phyloP scores from a whole-genome alignment of 2,888 invertebrate genomes.

The Caenorhabditis sp. region DNA sequence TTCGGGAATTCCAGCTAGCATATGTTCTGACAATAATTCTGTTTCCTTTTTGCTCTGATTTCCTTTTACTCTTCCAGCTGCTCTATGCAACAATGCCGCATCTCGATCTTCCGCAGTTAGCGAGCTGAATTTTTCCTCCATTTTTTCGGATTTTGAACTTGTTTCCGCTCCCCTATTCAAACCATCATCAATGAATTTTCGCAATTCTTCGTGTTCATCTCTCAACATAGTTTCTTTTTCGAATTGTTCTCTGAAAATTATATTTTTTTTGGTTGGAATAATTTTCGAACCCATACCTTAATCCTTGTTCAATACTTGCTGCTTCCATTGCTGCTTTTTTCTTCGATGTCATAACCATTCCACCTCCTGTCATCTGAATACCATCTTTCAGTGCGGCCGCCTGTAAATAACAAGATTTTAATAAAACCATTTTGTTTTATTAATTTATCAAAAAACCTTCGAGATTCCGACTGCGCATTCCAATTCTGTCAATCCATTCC shows the following conservation, averaged over 20 bases:
- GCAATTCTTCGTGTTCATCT: slow-evolving; percentile 69
- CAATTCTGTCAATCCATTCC: slow-evolving; percentile 64
- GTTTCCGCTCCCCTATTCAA: slow-evolving; percentile 13
- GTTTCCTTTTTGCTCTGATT: slow-evolving; percentile 87
- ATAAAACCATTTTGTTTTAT: neutral
- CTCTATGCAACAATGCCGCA: slow-evolving; percentile 20
- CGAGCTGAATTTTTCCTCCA: slow-evolving; percentile 19
- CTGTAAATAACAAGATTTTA: slow-evolving; percentile 3
- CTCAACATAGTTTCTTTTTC: slow-evolving; percentile 67
- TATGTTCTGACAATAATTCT: slow-evolving; percentile 99
- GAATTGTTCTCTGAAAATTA: slow-evolving; percentile 61
- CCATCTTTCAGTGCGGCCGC: slow-evolving; percentile 47
- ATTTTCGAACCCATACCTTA: slow-evolving; percentile 24
- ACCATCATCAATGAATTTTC: slow-evolving; percentile 61
- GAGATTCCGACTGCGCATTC: slow-evolving; percentile 69
- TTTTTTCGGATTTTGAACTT: neutral
- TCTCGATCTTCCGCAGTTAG: slow-evolving; percentile 33
- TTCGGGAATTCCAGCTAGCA: slow-evolving; percentile 99
- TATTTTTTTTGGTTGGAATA: neutral
- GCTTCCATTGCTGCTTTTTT: slow-evolving; percentile 64
- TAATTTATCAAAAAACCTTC: slow-evolving; percentile 14
- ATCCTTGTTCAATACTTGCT: slow-evolving; percentile 65
- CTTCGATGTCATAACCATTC: slow-evolving; percentile 57
- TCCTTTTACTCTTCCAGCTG: slow-evolving; percentile 31
- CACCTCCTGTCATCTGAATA: slow-evolving; percentile 58